Percentiles rank a stretch among this genome's conserved stretches.
Conservation (phyloP, 2,797 vertebrate species). For the Poeciliopsis infans region DNA sequence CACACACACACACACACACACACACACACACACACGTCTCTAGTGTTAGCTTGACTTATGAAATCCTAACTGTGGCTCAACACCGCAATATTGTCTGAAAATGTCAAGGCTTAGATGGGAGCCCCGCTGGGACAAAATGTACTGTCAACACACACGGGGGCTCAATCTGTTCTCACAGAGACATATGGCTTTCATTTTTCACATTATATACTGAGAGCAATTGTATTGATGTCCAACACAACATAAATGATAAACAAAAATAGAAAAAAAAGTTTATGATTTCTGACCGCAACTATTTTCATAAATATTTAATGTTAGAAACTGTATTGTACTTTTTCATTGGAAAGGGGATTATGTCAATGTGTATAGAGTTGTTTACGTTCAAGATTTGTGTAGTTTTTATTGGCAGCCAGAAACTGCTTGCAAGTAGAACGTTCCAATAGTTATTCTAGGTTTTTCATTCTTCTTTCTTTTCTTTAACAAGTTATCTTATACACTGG, state of each 20-base stretch:
- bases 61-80: slow-evolving; percentile 75
- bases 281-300: neutral
- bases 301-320: neutral
- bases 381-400: neutral
- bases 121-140: slow-evolving; percentile 75
- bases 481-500: neutral
- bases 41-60: slow-evolving; percentile 71
- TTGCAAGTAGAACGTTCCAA: neutral
- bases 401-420: neutral
- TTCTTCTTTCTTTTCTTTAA: neutral
- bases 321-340: neutral
- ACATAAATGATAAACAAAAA: slow-evolving; percentile 49
- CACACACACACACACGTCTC: slow-evolving; percentile 30
- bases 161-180: slow-evolving; percentile 63
- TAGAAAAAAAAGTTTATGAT: slow-evolving; percentile 3
- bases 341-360: neutral
- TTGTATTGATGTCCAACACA: slow-evolving; percentile 58
- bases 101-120: slow-evolving; percentile 76
- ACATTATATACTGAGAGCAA: slow-evolving; percentile 64
- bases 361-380: neutral
- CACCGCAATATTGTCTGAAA: slow-evolving; percentile 79
- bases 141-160: slow-evolving; percentile 65
- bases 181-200: slow-evolving; percentile 75
- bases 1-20: too few species aligned
- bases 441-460: neutral